Base-by-base conservation (phyloP, 1,140 invertebrate genomes). In the Cydia fagiglandana region DNA sequence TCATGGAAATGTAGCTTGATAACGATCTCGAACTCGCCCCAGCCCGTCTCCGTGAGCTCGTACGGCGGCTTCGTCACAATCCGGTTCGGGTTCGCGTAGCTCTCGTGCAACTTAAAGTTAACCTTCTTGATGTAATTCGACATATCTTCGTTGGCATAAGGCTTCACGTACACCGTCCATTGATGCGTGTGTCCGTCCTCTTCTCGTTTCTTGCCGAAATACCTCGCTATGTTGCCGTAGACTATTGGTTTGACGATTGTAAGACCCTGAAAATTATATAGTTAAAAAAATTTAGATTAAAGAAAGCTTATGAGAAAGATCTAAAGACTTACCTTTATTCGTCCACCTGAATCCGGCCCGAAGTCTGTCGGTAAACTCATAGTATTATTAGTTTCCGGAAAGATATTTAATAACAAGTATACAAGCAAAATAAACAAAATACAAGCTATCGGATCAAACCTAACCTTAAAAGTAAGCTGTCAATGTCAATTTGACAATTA, bases 11-110 rank as follows among this genome's bases (percentile, higher is more conserved):
- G 98, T 75, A 99, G 98, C 91, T 99, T 99, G 24, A 99, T 99
- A 34, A 98, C 96, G 81, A 99, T 97, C 93, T 99, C 99, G 94
- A 99, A 99, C 94, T 99, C 99, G 84, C 99, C 99, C 99, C 99
- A 99, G 2, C 99, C 99, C 73, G 99, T 99, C 94, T 99, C 99
- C 0, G 96, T 98, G 0, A 99, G 95, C 94, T 99, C 98, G 90
- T 99, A 99, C 0, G 99, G 99, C 3, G 98, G 98, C 89, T 98
- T 98, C 0, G 96, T 96, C 0, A 99, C 94, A 79, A 99, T 96
- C 87, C 99, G 94, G 88, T 98, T 99, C 7, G 96, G 97, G 93
- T 99, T 99, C 1, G 97, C 95, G 89, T 99, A 99, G 92, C 98
- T 99, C 89, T 99, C 98, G 87, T 99, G 99, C 1, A 99, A 92